Percentiles rank a stretch among this genome's conserved stretches.
Evolutionary conservation across 2,888 invertebrate genomes (phyloP).

Genomic region (Glaucopsyche alexis): DNA sequence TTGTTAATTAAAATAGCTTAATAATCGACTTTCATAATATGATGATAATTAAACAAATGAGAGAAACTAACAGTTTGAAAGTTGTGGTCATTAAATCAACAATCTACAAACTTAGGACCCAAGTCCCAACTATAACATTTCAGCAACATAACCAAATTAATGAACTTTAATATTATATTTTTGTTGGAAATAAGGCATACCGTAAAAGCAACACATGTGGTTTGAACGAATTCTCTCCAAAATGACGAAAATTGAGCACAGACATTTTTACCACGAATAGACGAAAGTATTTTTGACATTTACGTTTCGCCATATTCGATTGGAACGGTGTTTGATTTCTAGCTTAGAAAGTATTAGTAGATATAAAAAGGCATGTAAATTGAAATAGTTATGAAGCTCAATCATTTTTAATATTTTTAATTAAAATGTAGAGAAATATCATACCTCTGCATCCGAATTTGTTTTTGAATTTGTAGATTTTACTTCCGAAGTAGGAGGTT

Average conservation of each 20-base stretch:
- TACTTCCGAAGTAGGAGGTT: constrained; percentile 64
- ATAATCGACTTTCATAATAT: no score
- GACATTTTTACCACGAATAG: constrained; percentile 15
- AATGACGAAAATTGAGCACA: constrained; percentile 16
- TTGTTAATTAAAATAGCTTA: no score
- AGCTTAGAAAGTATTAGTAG: not conserved
- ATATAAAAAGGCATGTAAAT: not conserved
- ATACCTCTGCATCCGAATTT: constrained; percentile 70
- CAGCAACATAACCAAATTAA: not conserved
- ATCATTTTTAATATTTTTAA: not conserved
- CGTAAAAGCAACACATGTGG: not conserved
- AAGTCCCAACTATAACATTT: constrained; percentile 12
- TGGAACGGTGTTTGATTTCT: constrained; percentile 28
- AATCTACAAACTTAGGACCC: not conserved
- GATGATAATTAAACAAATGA: no score
- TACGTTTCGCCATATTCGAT: constrained; percentile 29
- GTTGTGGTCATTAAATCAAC: constrained; percentile 4
- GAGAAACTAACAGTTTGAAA: not conserved
- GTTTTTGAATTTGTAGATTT: constrained; percentile 57
- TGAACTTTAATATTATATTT: not conserved
- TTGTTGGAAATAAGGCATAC: not conserved
- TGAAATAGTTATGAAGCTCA: not conserved
- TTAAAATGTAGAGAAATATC: constrained; percentile 41
- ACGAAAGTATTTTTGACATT: constrained; percentile 29
- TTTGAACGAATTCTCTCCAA: not conserved